Percentiles rank a stretch among this genome's conserved stretches.
Conservation (phyloP, 2,888 invertebrate genomes). For the Sclerodermus sp. region DNA sequence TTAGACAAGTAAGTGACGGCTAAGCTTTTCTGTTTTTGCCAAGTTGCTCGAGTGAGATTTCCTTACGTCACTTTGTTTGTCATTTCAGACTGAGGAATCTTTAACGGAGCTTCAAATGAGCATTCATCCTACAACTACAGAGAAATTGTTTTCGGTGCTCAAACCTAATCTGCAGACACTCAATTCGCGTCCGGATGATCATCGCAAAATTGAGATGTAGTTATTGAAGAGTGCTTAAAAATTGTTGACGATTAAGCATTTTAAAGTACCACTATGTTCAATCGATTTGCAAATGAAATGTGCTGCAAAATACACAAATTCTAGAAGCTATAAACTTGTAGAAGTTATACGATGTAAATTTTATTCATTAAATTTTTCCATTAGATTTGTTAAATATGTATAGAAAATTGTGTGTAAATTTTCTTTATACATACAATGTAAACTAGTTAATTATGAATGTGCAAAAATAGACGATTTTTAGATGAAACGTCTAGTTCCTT, state of each 20-base stretch:
- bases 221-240: background rate
- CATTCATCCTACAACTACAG: slow-evolving; percentile 62
- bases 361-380: slow-evolving; percentile 15
- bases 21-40: background rate
- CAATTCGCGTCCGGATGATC: slow-evolving; percentile 38
- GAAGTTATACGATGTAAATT: slow-evolving; percentile 10
- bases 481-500: slow-evolving; percentile 2
- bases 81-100: slow-evolving; percentile 75
- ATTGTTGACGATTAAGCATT: slow-evolving; percentile 10
- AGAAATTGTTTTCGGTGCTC: slow-evolving; percentile 61
- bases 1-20: slow-evolving; percentile 68
- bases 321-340: slow-evolving; percentile 11
- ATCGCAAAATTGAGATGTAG: slow-evolving; percentile 32
- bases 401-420: slow-evolving; percentile 15
- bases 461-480: slow-evolving; percentile 32
- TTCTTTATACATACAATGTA: slow-evolving; percentile 23
- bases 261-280: slow-evolving; percentile 18
- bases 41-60: background rate
- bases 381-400: slow-evolving; percentile 10
- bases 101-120: slow-evolving; percentile 72
- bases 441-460: slow-evolving; percentile 22
- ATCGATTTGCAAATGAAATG: slow-evolving; percentile 13
- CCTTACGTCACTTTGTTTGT: slow-evolving; percentile 20
- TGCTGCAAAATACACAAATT: slow-evolving; percentile 15
- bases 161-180: slow-evolving; percentile 48